Base-by-base conservation (phyloP, 2,888 invertebrate genomes). In the Crepidodera aurea region DNA sequence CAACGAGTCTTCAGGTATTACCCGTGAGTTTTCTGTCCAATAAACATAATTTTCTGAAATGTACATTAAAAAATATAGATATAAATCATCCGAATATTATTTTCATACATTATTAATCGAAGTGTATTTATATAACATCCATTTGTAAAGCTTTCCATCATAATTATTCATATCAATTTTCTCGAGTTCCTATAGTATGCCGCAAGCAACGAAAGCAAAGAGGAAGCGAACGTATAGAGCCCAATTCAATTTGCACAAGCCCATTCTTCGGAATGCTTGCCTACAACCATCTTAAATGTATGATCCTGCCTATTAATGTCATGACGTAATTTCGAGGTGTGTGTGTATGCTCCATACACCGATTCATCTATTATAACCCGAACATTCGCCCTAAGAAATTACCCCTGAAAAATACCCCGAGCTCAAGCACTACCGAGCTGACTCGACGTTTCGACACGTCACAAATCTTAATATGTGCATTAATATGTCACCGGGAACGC, bases 401-500 rank as follows among this genome's bases (percentile, higher is more conserved):
- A 50, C 62, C 50, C 51, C n/a, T 55, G 62, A 66, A 71, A 70
- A 72, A 71, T 71, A 64, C 70, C 67, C 66, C 65, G 62, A 61
- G 65, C 65, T 65, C 64, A 50, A 51, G 67, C 69, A 73, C 54
- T 71, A 76, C 68, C 69, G 69, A 71, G 65, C 72, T 74, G 76
- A 64, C 66, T 66, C 63, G 60, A 66, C 69, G 63, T 57, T 62
- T 66, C 50, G 69, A 70, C 70, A 72, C 73, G 78, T 76, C 78
- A 75, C 73, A 76, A 75, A 77, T 77, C 78, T 79, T 79, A 79
- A 79, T 80, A 78, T 78, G 77, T 80, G 79, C 80, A 80, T 80
- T 80, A 80, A 80, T 80, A 79, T 80, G 80, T 80, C 80, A 80
- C 79, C 78, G 73, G 79, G 77, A 79, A 77, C 77, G 79, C 75